Base-by-base conservation (phyloP, 2,797 vertebrate genomes). In the Notolepis coatsorum region DNA sequence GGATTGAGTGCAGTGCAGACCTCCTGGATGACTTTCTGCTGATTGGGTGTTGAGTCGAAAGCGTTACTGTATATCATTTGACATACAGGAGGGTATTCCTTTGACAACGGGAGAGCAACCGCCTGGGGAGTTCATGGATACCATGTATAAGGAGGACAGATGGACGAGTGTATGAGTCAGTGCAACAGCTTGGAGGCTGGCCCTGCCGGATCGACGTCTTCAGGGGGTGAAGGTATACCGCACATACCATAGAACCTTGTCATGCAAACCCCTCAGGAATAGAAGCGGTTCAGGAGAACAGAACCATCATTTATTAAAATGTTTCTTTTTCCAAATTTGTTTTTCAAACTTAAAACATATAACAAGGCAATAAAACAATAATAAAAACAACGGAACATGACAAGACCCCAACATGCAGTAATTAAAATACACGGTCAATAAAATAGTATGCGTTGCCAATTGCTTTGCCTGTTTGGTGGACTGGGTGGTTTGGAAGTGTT, bases 101-200 rank as follows among this genome's bases (percentile, higher is more conserved):
- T 72, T 67, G 43, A 47, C 28, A 39, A 33, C 21, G n/a, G 61
- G 71, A 31, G 48, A 8, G 50, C 43, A 38, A 41, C 18, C 20
- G 74, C 76, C 65, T 71, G 50, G 45, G n/a, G 68, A 87, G 89
- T 90, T 92, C 95, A 93, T 93, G 93, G 94, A 95, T 93, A 93
- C 93, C 95, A 95, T 95, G 95, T 90, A 94, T 93, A 94, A 86
- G 37, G n/a, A 42, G 71, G 69, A 46, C 53, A 65, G 80, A 12
- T 23, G 24, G n/a, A 8, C 38, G 61, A 31, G 35, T 9, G 49
- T 38, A 47, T 1, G 60, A 54, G 50, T 46, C 57, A 46, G 15
- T 55, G 21, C 2, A 15, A 30, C 59, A 50, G 70, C 37, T n/a
- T 24, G 52, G 63, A 28, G 7, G 12, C 52, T 56, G 41, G 3